Evolutionary conservation across 2,113 vertebrate species (phyloP).

Genomic region (Herpetotheres cachinnans): DNA sequence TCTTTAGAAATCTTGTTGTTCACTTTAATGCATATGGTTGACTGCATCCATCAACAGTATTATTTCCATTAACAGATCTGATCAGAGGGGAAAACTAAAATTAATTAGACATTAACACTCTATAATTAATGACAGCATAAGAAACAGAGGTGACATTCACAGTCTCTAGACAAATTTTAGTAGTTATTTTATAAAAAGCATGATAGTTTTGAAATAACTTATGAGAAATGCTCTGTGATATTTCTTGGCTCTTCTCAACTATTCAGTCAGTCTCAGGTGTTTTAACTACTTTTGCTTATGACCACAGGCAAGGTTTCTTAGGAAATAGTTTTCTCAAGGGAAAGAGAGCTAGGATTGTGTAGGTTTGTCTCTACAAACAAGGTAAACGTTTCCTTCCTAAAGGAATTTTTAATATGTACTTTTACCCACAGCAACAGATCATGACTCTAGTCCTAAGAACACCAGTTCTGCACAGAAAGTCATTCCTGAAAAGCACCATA

Average conservation of each 20-base stretch:
- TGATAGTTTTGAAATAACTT: not conserved
- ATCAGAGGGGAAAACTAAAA: not conserved
- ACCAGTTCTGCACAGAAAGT: not conserved
- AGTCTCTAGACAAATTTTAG: not conserved
- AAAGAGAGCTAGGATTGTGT: not conserved
- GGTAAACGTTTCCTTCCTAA: not conserved
- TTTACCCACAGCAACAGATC: not conserved
- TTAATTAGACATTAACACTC: not conserved
- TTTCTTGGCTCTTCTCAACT: not conserved
- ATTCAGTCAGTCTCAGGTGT: not conserved
- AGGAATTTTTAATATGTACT: not conserved
- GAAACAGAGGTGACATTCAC: not conserved
- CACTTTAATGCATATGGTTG: not conserved
- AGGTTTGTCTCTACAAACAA: not conserved
- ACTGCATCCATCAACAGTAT: not conserved
- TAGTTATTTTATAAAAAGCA: not conserved
- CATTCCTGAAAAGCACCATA: not conserved
- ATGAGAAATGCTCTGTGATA: not conserved
- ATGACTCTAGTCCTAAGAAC: not conserved
- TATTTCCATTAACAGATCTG: not conserved
- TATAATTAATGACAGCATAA: not conserved
- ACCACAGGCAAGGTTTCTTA: not conserved
- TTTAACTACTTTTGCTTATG: not conserved
- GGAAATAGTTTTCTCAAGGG: not conserved
- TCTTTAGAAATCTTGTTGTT: not conserved